A percentile compares a stretch with the other conserved stretches of the same genome.
Conservation (phyloP, 2,888 invertebrate genomes). For the Ctenicera cuprea region DNA sequence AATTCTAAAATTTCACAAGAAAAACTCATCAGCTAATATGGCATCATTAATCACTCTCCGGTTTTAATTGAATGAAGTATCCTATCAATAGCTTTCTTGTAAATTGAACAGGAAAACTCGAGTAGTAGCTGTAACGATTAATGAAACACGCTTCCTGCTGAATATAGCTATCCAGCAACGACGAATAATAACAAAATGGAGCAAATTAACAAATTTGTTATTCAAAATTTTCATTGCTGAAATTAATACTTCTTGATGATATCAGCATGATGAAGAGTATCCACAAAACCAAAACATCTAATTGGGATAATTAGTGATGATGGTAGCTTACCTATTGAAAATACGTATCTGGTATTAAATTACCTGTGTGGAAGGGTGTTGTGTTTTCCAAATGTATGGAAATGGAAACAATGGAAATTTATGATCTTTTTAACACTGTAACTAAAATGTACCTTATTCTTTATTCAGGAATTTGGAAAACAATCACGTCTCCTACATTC, state of each 20-base stretch:
- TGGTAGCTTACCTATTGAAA: too few species aligned
- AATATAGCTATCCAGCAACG: not conserved
- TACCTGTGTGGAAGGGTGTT: too few species aligned
- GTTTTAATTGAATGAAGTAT: constrained; percentile 10
- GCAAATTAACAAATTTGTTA: too few species aligned
- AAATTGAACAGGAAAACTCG: not conserved
- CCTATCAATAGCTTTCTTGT: constrained; percentile 10
- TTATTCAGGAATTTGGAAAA: constrained; percentile 88
- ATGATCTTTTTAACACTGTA: too few species aligned
- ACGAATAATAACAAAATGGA: not conserved
- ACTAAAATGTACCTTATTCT: constrained; percentile 46
- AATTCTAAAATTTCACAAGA: not conserved
- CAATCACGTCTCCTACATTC: constrained; percentile 89
- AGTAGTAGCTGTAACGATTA: not conserved
- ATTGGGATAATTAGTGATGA: too few species aligned
- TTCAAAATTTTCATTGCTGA: not conserved
- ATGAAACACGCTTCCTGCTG: not conserved
- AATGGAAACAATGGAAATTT: too few species aligned
- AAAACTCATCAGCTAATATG: constrained; percentile 7
- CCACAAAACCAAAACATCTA: too few species aligned
- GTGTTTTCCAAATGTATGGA: too few species aligned
- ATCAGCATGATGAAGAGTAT: too few species aligned
- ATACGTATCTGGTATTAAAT: constrained; percentile 6
- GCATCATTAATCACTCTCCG: not conserved
- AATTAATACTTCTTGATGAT: not conserved